Evolutionary conservation across 2,888 invertebrate genomes (phyloP).

Genomic region (Brachylomia viminalis): DNA sequence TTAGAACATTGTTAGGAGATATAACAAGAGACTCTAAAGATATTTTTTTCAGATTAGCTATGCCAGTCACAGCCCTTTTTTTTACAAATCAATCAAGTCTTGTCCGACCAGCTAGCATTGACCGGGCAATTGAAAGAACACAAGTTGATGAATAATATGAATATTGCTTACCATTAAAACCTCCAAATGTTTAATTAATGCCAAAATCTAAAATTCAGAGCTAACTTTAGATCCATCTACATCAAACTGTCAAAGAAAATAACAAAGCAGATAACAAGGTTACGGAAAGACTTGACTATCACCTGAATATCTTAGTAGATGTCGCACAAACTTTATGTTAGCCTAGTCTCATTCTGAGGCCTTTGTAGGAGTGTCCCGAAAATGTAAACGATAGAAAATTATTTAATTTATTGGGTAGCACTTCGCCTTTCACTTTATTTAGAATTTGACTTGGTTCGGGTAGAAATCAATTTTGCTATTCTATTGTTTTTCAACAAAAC

Average conservation of each 20-base stretch:
- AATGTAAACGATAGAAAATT: constrained; percentile 1
- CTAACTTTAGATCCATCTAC: not conserved
- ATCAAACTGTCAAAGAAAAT: not conserved
- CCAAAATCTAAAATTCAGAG: no score
- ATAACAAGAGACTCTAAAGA: no score
- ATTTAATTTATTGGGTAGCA: constrained; percentile 6
- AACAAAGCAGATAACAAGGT: not conserved
- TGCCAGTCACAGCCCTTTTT: no score
- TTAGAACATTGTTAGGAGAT: no score
- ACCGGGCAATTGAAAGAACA: no score
- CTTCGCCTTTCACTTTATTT: constrained; percentile 21
- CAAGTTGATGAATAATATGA: not conserved
- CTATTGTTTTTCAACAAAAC: not conserved
- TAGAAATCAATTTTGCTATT: no score
- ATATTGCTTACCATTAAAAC: no score
- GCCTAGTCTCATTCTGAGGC: not conserved
- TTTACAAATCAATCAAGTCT: no score
- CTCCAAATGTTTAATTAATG: no score
- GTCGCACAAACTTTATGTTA: not conserved
- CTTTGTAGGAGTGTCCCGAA: not conserved
- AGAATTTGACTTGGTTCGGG: not conserved
- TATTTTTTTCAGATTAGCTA: no score
- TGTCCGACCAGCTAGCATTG: no score
- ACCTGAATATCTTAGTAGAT: not conserved
- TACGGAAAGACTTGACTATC: not conserved